Percentiles rank a stretch among this genome's conserved stretches.
Evolutionary conservation across 1,140 invertebrate species (phyloP).

Genomic region (Dinothrombium tinctorium): DNA sequence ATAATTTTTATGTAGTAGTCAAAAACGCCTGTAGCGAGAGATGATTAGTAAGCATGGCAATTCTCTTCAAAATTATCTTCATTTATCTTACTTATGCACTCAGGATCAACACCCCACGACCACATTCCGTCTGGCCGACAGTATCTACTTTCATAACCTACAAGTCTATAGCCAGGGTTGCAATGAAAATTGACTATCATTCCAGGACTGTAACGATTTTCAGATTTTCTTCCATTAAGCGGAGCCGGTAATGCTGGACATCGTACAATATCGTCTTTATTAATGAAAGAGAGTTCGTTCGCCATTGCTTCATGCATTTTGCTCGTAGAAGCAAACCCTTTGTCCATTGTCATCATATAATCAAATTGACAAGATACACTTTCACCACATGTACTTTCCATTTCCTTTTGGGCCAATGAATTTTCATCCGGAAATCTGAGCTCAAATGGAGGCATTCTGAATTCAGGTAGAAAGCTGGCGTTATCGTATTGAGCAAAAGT

Average conservation of each 20-base stretch:
- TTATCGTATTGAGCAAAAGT: conserved; percentile 55
- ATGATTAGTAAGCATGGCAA: too few relatives aligned
- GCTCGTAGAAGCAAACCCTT: conserved; percentile 57
- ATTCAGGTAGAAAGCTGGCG: conserved; percentile 46
- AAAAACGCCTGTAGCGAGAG: too few relatives aligned
- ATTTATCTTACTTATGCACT: conserved; percentile 17
- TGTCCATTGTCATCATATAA: conserved; percentile 54
- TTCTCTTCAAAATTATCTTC: too few relatives aligned
- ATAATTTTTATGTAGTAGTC: not conserved
- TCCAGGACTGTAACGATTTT: conserved; percentile 64
- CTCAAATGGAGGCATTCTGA: conserved; percentile 30
- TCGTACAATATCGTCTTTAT: conserved; percentile 20
- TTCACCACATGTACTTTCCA: conserved; percentile 37
- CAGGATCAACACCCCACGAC: conserved; percentile 17
- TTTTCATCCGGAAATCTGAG: conserved; percentile 36
- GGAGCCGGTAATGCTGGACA: conserved; percentile 73
- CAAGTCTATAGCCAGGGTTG: conserved; percentile 57
- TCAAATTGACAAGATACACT: conserved; percentile 67
- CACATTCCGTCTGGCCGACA: conserved; percentile 48
- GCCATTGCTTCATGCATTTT: conserved; percentile 23
- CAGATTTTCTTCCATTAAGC: conserved; percentile 64
- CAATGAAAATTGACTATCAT: conserved; percentile 72
- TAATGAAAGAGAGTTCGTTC: conserved; percentile 5
- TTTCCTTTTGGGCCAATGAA: conserved; percentile 16
- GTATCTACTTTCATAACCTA: conserved; percentile 53